Evolutionary conservation across 2,888 invertebrate genomes (phyloP).

Genomic region (Salticus scenicus): DNA sequence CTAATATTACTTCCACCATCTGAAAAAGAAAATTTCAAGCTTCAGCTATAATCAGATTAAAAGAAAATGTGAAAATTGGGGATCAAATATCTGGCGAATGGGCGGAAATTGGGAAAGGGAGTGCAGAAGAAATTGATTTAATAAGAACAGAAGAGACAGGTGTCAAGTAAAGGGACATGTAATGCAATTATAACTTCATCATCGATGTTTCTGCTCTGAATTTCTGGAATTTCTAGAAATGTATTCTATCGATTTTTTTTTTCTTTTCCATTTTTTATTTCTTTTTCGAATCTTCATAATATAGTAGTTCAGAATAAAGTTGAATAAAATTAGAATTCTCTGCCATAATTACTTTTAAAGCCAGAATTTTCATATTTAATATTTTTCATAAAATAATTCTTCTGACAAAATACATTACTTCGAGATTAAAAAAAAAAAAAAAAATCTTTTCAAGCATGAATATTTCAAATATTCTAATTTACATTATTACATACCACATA

Average conservation of each 20-base stretch:
- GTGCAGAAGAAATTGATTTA: conserved; percentile 30
- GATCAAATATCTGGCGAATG: conserved; percentile 6
- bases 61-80: conserved; percentile 7
- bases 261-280: too few species aligned
- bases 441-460: too few species aligned
- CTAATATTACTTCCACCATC: not conserved
- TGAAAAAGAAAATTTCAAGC: not conserved
- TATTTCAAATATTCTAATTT: too few species aligned
- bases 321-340: too few species aligned
- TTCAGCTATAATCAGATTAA: conserved; percentile 11
- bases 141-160: conserved; percentile 45
- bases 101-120: not conserved
- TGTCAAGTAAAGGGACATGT: conserved; percentile 39
- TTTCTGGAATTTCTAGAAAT: not conserved
- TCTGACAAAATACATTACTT: too few species aligned
- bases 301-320: too few species aligned
- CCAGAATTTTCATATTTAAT: too few species aligned
- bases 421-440: too few species aligned
- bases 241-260: not conserved
- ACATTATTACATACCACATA: too few species aligned
- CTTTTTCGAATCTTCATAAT: too few species aligned
- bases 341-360: too few species aligned
- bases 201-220: not conserved
- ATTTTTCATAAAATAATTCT: too few species aligned
- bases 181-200: conserved; percentile 51